These are phyloP conservation scores for Amia ocellicauda DNA, from an alignment of 2,113 vertebrate species.

Conservation along the genomic window DNA sequence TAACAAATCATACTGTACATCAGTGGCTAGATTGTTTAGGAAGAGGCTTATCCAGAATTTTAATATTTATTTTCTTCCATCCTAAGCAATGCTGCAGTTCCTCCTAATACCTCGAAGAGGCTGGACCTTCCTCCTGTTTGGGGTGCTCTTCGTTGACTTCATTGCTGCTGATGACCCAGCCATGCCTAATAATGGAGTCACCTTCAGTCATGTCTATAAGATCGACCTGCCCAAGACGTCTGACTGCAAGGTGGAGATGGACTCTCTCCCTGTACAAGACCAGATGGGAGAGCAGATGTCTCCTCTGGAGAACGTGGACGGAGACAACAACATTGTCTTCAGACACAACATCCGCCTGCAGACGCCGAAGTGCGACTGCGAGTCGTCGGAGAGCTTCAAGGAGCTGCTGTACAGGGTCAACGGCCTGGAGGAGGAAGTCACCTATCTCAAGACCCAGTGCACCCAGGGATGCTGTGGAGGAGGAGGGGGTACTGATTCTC, in stretches of 20 bases:
- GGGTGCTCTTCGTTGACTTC: conserved; percentile 42
- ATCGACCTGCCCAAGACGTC: conserved; percentile 63
- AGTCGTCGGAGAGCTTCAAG: conserved; percentile 60
- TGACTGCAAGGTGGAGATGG: conserved; percentile 63
- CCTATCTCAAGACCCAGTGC: conserved; percentile 70
- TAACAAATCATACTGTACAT: too few relatives aligned
- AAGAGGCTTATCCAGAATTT: too few relatives aligned
- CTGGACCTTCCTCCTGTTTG: conserved; percentile 46
- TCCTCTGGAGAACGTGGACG: conserved; percentile 27
- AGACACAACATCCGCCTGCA: conserved; percentile 78
- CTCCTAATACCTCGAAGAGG: conserved; percentile 25
- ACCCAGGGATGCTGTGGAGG: conserved; percentile 67
- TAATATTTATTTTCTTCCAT: conserved; percentile 14
- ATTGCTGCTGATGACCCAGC: conserved; percentile 38
- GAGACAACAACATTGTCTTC: conserved; percentile 78
- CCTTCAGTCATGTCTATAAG: conserved; percentile 82
- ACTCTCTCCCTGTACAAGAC: conserved; percentile 51
- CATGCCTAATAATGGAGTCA: conserved; percentile 58
- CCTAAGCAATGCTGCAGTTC: conserved; percentile 47
- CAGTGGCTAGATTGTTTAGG: too few relatives aligned
- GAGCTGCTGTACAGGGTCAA: conserved; percentile 72
- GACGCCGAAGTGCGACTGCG: conserved; percentile 64
- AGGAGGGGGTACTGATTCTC: conserved; percentile 48
- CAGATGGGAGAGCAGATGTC: conserved; percentile 40
- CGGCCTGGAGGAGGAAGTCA: conserved; percentile 79